Percentiles rank a stretch among this genome's conserved stretches.
Evolutionary conservation across 1,140 invertebrate species (phyloP).

Genomic region (Eulimnadia texana): DNA sequence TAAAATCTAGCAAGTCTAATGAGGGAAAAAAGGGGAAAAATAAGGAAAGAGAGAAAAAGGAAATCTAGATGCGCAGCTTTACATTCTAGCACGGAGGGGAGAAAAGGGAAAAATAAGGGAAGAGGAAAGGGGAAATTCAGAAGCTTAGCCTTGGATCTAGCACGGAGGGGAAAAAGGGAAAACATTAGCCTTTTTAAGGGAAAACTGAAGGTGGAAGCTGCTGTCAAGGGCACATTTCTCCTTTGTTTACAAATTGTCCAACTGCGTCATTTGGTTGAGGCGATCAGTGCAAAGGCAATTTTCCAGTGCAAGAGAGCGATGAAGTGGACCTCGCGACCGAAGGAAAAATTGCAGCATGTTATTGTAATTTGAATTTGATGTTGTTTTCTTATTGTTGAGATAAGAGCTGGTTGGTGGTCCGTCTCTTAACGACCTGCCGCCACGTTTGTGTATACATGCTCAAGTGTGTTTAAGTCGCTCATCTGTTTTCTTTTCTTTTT

Average conservation of each 20-base stretch:
- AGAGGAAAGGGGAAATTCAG: too few relatives aligned
- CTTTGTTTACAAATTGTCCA: not conserved
- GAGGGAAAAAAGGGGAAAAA: too few relatives aligned
- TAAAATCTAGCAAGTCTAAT: too few relatives aligned
- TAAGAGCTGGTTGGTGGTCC: not conserved
- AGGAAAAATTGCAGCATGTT: not conserved
- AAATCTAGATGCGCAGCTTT: too few relatives aligned
- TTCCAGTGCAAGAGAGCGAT: not conserved
- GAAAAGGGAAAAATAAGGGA: too few relatives aligned
- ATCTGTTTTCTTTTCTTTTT: not conserved
- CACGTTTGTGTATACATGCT: not conserved
- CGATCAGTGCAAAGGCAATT: too few relatives aligned
- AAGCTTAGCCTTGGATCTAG: not conserved
- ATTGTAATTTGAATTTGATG: not conserved
- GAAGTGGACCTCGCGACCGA: not conserved
- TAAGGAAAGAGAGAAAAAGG: too few relatives aligned
- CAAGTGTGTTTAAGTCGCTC: not conserved
- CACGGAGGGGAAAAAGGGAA: too few relatives aligned
- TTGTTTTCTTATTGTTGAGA: not conserved
- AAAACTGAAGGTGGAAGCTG: not conserved
- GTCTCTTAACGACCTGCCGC: not conserved
- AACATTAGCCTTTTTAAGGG: not conserved
- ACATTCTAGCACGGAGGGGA: too few relatives aligned
- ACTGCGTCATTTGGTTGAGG: too few relatives aligned
- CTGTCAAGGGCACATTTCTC: not conserved